phyloP scores from a whole-genome alignment of 2,797 vertebrate species.

The Benthosema pterotum region DNA sequence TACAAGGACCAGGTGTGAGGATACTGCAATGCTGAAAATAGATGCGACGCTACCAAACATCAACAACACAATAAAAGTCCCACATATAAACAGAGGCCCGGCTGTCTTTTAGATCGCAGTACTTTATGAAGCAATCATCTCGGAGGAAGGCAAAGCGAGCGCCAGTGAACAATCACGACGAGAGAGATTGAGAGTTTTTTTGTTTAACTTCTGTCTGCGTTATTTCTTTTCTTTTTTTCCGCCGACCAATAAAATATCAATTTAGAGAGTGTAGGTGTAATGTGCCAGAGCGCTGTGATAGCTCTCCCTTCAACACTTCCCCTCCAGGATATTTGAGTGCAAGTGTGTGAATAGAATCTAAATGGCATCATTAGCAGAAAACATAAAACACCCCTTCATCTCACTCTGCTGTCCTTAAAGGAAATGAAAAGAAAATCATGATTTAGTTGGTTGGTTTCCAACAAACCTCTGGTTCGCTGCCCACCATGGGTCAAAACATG shows the following conservation, averaged over 20 bases:
- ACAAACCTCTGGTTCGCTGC: too few relatives aligned
- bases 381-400: conserved; percentile 56
- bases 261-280: conserved; percentile 55
- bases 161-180: conserved; percentile 36
- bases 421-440: background rate
- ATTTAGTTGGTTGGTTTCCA: conserved; percentile 12
- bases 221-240: too few relatives aligned
- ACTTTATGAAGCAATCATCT: conserved; percentile 26
- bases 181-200: conserved; percentile 46
- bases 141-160: conserved; percentile 3
- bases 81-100: conserved; percentile 18
- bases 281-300: conserved; percentile 31
- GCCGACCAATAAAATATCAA: conserved; percentile 47
- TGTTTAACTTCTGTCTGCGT: too few relatives aligned
- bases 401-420: conserved; percentile 45
- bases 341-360: conserved; percentile 35
- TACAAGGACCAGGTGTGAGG: too few relatives aligned
- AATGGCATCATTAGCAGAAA: conserved; percentile 58
- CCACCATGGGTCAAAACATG: too few relatives aligned
- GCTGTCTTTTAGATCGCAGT: conserved; percentile 31
- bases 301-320: conserved; percentile 49
- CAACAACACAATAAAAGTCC: conserved; percentile 6
- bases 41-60: too few relatives aligned
- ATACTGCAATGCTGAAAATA: background rate
- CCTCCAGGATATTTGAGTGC: conserved; percentile 41